Conservation (phyloP, 2,113 vertebrate genomes). For the Numida meleagris region DNA sequence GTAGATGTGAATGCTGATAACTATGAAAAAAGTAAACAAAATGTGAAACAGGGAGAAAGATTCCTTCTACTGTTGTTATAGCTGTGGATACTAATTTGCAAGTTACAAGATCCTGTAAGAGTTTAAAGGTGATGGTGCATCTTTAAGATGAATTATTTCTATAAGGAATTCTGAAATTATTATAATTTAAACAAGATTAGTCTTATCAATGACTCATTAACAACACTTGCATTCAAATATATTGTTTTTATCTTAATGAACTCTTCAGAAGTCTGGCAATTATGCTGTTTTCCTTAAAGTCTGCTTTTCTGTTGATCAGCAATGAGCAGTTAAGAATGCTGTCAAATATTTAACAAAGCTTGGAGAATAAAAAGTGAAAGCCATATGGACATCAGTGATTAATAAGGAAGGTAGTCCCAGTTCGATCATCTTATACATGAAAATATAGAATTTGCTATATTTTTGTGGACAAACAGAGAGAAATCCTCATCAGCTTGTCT, state of each 20-base stretch:
- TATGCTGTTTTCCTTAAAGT: neutral
- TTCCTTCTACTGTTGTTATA: neutral
- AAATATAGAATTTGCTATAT: neutral
- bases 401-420: neutral
- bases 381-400: neutral
- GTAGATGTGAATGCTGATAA: neutral
- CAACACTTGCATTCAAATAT: neutral
- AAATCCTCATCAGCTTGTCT: constrained; percentile 57
- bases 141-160: neutral
- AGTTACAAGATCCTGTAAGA: neutral
- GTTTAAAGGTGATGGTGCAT: neutral
- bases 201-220: neutral
- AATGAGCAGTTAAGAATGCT: neutral
- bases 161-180: neutral
- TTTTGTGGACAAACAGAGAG: constrained; percentile 19
- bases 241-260: neutral
- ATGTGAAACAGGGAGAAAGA: neutral
- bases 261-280: neutral
- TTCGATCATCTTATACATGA: neutral
- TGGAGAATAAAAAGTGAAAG: neutral
- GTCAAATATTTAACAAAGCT: neutral
- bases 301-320: neutral
- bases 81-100: neutral
- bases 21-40: neutral
- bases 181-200: neutral